phyloP scores from a whole-genome alignment of 2,888 invertebrate species.

The Sinopyrophorus schimmeli region DNA sequence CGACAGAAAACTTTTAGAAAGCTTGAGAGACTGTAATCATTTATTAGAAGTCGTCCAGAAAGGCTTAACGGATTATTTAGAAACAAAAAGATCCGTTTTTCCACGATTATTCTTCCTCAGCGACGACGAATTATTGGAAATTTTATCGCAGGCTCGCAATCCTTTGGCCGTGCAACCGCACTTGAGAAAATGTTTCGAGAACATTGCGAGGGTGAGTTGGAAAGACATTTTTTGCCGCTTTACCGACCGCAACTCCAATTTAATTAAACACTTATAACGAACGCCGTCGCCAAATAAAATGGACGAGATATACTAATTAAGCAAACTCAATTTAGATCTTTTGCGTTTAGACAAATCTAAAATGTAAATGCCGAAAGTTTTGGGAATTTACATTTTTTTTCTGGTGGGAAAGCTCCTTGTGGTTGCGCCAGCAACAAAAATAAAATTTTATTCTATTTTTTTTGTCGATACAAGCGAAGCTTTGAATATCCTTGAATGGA shows the following conservation, averaged over 20 bases:
- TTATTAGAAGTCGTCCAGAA: constrained; percentile 73
- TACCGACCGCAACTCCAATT: neutral
- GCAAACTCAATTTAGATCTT: too few relatives aligned
- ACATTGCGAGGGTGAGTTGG: constrained; percentile 66
- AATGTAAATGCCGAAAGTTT: too few relatives aligned
- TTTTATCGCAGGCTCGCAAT: constrained; percentile 77
- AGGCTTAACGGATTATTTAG: constrained; percentile 77
- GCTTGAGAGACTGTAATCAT: constrained; percentile 69
- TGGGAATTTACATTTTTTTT: too few relatives aligned
- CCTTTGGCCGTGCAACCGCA: constrained; percentile 79
- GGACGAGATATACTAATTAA: too few relatives aligned
- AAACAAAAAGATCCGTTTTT: constrained; percentile 73
- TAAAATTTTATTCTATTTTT: too few relatives aligned
- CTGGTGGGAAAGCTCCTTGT: too few relatives aligned
- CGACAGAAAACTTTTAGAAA: constrained; percentile 68
- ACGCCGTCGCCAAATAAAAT: too few relatives aligned
- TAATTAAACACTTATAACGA: too few relatives aligned
- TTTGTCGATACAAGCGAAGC: too few relatives aligned
- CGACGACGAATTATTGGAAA: constrained; percentile 81
- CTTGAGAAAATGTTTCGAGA: constrained; percentile 82
- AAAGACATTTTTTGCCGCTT: neutral
- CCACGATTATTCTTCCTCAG: constrained; percentile 82
- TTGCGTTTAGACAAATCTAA: too few relatives aligned
- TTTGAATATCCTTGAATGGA: too few relatives aligned
- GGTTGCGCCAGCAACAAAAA: too few relatives aligned